A percentile compares a stretch with the other conserved stretches of the same genome.
These are phyloP conservation scores for Aelia acuminata DNA, from an alignment of 2,888 invertebrate genomes.

Conservation along the genomic window DNA sequence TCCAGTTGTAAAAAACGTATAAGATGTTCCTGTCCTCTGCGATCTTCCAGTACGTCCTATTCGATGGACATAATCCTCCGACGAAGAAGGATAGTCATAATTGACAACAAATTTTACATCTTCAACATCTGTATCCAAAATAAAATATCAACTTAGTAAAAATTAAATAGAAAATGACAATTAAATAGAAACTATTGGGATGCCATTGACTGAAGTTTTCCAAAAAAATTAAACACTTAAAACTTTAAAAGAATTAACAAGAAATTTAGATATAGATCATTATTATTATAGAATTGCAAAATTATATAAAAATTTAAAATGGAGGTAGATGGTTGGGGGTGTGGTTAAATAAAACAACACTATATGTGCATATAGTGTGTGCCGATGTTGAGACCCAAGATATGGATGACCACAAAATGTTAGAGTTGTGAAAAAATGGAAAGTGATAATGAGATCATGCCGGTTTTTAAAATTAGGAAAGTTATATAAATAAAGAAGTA, in stretches of 20 bases:
- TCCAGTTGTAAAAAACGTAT: constrained; percentile 93
- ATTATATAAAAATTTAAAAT: too few species aligned
- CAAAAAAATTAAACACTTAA: not conserved
- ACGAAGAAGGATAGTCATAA: constrained; percentile 97
- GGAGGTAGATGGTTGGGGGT: too few species aligned
- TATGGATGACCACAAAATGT: too few species aligned
- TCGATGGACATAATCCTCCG: constrained; percentile 97
- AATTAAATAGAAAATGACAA: not conserved
- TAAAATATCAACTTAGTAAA: not conserved
- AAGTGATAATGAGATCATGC: too few species aligned
- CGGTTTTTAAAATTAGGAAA: too few species aligned
- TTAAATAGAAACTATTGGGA: not conserved
- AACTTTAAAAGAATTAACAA: not conserved
- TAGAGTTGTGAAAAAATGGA: too few species aligned
- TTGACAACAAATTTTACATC: constrained; percentile 99
- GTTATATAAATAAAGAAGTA: too few species aligned
- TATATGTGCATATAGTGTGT: too few species aligned
- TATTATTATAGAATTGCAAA: too few species aligned
- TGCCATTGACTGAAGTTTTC: not conserved
- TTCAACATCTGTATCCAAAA: constrained; percentile 84
- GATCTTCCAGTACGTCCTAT: constrained; percentile 97
- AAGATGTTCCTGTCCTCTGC: constrained; percentile 93
- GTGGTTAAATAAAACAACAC: too few species aligned
- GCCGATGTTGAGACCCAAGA: too few species aligned
- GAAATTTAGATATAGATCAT: too few species aligned